Percentiles rank a stretch among this genome's conserved stretches.
Evolutionary conservation across 53 echinoderm and acorn worm species (phyloP).

Genomic region (Echinarachnius parma): DNA sequence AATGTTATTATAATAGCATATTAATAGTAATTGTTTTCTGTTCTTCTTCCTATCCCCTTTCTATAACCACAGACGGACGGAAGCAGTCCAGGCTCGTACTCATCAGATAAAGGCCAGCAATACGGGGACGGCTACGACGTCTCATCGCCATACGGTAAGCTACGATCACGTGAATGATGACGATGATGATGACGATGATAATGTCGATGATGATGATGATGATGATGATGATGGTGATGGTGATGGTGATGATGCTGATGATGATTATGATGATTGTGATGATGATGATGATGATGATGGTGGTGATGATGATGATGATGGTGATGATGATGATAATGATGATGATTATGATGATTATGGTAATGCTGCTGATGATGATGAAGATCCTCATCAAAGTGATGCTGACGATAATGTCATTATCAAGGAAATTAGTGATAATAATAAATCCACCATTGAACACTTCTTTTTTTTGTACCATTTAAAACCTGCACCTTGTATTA

Average conservation of each 20-base stretch:
- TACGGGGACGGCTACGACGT: conserved; percentile 91
- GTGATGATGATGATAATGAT: neutral
- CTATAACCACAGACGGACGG: conserved; percentile 79
- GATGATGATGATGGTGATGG: neutral
- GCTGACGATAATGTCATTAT: too few species aligned
- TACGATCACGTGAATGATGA: neutral
- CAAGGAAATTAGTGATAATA: too few species aligned
- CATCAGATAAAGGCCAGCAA: conserved; percentile 92
- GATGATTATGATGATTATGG: neutral
- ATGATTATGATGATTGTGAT: neutral
- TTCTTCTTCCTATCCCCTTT: conserved; percentile 10
- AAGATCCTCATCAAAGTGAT: too few species aligned
- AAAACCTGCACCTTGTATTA: too few species aligned
- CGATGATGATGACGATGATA: neutral
- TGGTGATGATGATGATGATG: neutral
- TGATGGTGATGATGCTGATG: neutral
- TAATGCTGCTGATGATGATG: neutral
- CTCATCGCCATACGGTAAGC: conserved; percentile 86
- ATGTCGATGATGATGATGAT: neutral
- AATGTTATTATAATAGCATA: neutral
- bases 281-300: neutral
- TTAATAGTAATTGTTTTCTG: neutral
- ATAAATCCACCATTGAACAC: too few species aligned
- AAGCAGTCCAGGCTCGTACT: conserved; percentile 91
- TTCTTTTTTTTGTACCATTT: too few species aligned